phyloP scores from a whole-genome alignment of 2,888 invertebrate species.

The Neoitamus cyanurus region DNA sequence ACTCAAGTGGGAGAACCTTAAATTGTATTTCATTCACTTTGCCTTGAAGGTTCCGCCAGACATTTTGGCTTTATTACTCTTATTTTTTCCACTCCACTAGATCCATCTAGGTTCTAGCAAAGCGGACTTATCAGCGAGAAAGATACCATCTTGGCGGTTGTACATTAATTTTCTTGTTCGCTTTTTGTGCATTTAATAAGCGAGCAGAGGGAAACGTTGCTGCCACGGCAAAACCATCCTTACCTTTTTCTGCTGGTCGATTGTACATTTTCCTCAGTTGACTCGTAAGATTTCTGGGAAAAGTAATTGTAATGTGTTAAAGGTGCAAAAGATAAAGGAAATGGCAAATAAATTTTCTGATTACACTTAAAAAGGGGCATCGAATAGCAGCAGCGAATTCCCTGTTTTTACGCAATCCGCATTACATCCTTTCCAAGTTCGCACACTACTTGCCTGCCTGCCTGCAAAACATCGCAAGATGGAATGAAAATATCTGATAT shows the following conservation, averaged over 20 bases:
- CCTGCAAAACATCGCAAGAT: conserved; percentile 24
- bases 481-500: conserved; percentile 22
- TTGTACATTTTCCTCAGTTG: conserved; percentile 19
- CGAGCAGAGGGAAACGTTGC: background rate
- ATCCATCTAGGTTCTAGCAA: background rate
- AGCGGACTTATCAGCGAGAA: background rate
- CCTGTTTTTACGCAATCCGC: background rate
- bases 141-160: background rate
- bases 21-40: background rate
- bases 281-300: background rate
- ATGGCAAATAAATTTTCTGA: conserved; percentile 45
- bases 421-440: conserved; percentile 4
- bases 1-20: background rate
- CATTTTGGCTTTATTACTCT: background rate
- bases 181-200: conserved; percentile 35
- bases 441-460: background rate
- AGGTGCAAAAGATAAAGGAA: conserved; percentile 46
- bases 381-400: background rate
- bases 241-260: background rate
- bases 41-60: background rate
- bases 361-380: conserved; percentile 10
- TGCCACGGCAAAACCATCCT: background rate
- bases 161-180: conserved; percentile 25
- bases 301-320: conserved; percentile 41
- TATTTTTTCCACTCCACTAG: background rate